Evolutionary conservation across 2,113 vertebrate species (phyloP).

Genomic region (Brachionichthys hirsutus): DNA sequence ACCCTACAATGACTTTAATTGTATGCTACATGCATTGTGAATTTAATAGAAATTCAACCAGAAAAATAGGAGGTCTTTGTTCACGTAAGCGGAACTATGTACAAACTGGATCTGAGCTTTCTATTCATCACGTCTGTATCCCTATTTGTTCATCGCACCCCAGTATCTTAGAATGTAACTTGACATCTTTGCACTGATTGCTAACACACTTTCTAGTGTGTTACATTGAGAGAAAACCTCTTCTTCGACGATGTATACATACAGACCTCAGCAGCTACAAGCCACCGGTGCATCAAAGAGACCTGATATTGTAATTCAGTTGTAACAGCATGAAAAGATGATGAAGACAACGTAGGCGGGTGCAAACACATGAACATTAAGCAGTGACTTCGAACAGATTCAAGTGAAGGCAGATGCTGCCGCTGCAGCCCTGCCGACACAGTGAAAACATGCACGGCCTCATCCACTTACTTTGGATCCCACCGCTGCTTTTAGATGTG

Average conservation of each 20-base stretch:
- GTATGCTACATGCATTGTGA: too few species aligned
- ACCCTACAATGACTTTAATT: too few species aligned
- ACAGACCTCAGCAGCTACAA: neutral
- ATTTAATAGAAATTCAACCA: too few species aligned
- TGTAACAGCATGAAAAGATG: neutral
- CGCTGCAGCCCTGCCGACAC: slow-evolving; percentile 27
- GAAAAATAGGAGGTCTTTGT: too few species aligned
- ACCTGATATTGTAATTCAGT: slow-evolving; percentile 5
- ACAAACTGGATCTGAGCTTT: too few species aligned
- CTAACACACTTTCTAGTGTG: neutral
- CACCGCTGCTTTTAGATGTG: neutral
- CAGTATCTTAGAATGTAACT: too few species aligned
- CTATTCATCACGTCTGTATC: too few species aligned
- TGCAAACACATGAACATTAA: neutral
- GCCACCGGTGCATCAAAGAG: neutral
- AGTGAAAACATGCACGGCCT: neutral
- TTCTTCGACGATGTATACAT: neutral
- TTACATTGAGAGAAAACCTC: neutral
- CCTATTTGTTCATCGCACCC: too few species aligned
- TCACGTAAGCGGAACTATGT: too few species aligned
- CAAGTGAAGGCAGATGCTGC: slow-evolving; percentile 15
- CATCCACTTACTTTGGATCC: neutral
- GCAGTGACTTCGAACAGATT: slow-evolving; percentile 11
- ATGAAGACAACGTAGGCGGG: too few species aligned
- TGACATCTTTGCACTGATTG: too few species aligned